Conservation (phyloP, 2,888 invertebrate species). For the Serrognathus titanus region DNA sequence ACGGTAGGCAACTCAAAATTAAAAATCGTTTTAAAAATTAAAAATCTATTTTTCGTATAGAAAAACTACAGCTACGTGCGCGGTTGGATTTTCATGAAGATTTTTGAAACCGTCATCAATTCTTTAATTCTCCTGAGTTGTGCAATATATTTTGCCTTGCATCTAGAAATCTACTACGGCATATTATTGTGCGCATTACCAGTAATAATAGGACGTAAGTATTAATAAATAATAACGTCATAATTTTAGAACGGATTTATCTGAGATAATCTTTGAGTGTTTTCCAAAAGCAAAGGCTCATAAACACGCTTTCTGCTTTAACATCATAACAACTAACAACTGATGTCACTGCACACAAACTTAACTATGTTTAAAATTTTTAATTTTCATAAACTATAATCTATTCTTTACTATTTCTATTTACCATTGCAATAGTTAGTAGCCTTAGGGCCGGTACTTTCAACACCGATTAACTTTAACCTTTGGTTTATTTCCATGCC, state of each 20-base stretch:
- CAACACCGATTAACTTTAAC: too few relatives aligned
- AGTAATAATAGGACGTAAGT: conserved; percentile 18
- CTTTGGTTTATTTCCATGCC: too few relatives aligned
- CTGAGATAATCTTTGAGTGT: too few relatives aligned
- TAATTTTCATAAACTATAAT: too few relatives aligned
- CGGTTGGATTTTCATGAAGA: conserved; percentile 12
- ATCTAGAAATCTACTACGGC: conserved; percentile 7
- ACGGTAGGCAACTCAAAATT: not conserved
- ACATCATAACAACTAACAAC: too few relatives aligned
- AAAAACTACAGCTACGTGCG: conserved; percentile 11
- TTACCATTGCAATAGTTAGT: too few relatives aligned
- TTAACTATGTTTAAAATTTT: too few relatives aligned
- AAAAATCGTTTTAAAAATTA: not conserved
- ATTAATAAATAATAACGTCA: conserved; percentile 3
- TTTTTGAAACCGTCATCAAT: conserved; percentile 12
- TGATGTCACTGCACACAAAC: too few relatives aligned
- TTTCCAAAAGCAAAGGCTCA: too few relatives aligned
- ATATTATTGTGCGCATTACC: conserved; percentile 14
- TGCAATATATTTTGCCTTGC: conserved; percentile 7
- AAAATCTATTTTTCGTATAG: conserved; percentile 10
- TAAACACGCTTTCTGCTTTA: too few relatives aligned
- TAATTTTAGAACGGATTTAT: not conserved
- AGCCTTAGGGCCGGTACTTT: too few relatives aligned
- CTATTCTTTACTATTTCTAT: too few relatives aligned
- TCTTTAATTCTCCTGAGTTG: conserved; percentile 10